Percentiles rank a stretch among this genome's conserved stretches.
Conservation (phyloP, 2,888 invertebrate genomes). For the Oligia latruncula region DNA sequence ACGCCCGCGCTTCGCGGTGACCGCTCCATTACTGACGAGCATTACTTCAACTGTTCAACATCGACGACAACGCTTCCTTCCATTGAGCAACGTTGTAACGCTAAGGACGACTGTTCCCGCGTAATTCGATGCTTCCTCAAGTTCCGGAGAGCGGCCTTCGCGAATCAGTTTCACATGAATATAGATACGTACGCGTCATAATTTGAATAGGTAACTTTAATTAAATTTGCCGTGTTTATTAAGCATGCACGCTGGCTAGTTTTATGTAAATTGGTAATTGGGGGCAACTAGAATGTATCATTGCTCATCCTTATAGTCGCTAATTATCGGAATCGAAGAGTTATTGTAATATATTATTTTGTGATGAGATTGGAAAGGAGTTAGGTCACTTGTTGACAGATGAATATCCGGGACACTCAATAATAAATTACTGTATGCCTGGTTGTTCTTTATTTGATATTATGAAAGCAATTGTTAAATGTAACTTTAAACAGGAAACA, state of each 20-base stretch:
- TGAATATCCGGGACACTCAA: too few species aligned
- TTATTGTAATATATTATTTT: too few species aligned
- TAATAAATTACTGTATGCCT: too few species aligned
- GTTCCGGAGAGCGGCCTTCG: conserved; percentile 74
- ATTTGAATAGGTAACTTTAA: conserved; percentile 53
- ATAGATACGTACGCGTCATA: conserved; percentile 48
- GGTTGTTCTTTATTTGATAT: too few species aligned
- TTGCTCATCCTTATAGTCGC: conserved; percentile 15
- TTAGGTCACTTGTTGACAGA: too few species aligned
- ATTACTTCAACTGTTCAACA: conserved; percentile 42
- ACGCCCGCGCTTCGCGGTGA: conserved; percentile 62
- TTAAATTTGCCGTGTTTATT: conserved; percentile 40
- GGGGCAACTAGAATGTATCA: conserved; percentile 26
- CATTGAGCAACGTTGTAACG: conserved; percentile 73
- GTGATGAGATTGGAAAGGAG: too few species aligned
- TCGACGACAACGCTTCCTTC: conserved; percentile 70
- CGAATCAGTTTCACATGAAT: conserved; percentile 67
- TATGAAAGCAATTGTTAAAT: too few species aligned
- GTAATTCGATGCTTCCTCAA: conserved; percentile 68
- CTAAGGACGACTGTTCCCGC: conserved; percentile 54
- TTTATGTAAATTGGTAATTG: conserved; percentile 43
- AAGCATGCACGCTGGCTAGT: conserved; percentile 13
- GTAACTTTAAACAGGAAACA: too few species aligned
- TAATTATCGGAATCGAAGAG: conserved; percentile 9
- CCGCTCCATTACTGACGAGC: conserved; percentile 61